These are phyloP conservation scores for Pseudorhiza aurosa DNA, from an alignment of 30 jellyfish, hydroid and myxozoan genomes.

Conservation along the genomic window DNA sequence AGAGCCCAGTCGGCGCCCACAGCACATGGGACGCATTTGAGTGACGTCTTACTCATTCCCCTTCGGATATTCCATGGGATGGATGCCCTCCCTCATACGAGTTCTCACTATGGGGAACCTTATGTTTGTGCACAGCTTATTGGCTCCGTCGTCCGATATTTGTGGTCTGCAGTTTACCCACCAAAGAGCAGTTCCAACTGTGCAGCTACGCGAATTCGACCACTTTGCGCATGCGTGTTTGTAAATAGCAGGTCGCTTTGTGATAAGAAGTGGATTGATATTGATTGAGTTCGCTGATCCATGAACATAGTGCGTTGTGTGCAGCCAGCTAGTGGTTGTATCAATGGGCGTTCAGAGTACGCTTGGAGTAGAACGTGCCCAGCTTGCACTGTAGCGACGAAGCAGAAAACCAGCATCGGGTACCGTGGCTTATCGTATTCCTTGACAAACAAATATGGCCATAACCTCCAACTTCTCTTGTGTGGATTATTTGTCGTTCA, in stretches of 20 bases:
- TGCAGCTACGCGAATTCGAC: conserved; percentile 10
- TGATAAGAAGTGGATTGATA: conserved; percentile 54
- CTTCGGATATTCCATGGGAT: too few species aligned
- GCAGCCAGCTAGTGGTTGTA: conserved; percentile 49
- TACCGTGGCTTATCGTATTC: background rate
- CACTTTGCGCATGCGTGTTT: conserved; percentile 35
- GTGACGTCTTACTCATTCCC: too few species aligned
- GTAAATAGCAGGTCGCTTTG: conserved; percentile 65
- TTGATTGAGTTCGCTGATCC: conserved; percentile 75
- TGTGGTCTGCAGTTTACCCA: background rate
- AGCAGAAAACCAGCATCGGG: conserved; percentile 9
- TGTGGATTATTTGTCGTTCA: conserved; percentile 52
- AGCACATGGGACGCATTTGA: too few species aligned
- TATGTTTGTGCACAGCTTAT: too few species aligned
- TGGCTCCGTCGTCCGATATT: background rate
- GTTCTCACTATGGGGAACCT: too few species aligned
- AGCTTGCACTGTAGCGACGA: background rate
- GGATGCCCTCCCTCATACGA: too few species aligned
- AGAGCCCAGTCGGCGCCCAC: too few species aligned
- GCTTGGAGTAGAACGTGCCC: conserved; percentile 27
- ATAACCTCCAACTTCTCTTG: conserved; percentile 49
- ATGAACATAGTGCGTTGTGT: conserved; percentile 67
- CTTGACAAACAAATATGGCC: conserved; percentile 38
- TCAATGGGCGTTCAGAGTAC: conserved; percentile 53
- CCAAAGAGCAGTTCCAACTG: background rate